Evolutionary conservation across 1,140 invertebrate genomes (phyloP).

Genomic region (Sitodiplosis mosellana): DNA sequence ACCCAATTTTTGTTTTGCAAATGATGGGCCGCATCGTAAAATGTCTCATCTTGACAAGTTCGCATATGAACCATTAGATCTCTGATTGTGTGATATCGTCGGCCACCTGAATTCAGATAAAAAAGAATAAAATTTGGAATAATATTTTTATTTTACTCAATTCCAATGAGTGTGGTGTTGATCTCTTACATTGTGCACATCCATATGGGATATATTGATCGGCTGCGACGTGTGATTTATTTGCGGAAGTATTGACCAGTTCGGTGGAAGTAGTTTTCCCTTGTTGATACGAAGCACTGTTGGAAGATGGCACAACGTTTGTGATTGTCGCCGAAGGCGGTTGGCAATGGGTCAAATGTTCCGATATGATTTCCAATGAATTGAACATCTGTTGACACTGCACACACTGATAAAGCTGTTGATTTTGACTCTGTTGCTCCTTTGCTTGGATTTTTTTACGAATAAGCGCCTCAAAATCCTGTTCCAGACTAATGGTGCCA

Average conservation of each 20-base stretch:
- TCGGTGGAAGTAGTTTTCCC: too few relatives aligned
- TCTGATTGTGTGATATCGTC: background rate
- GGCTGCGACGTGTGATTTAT: background rate
- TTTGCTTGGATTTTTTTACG: background rate
- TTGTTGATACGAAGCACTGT: too few relatives aligned
- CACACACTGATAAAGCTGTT: slow-evolving; percentile 1
- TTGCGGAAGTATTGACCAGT: background rate
- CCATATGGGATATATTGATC: background rate
- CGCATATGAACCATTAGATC: background rate
- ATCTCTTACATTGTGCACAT: background rate
- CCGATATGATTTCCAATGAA: background rate
- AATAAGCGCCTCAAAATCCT: background rate
- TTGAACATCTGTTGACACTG: background rate
- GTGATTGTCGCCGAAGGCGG: background rate
- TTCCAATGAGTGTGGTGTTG: too few relatives aligned
- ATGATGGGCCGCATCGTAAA: background rate
- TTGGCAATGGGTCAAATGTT: background rate
- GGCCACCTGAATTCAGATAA: background rate
- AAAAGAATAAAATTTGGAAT: too few relatives aligned
- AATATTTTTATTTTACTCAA: too few relatives aligned
- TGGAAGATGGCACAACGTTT: background rate
- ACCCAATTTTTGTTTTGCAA: background rate
- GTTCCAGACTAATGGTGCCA: background rate
- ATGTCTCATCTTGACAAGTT: background rate
- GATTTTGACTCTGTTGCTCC: background rate